phyloP scores from a whole-genome alignment of 2,888 invertebrate genomes.

The Nomada fabriciana region DNA sequence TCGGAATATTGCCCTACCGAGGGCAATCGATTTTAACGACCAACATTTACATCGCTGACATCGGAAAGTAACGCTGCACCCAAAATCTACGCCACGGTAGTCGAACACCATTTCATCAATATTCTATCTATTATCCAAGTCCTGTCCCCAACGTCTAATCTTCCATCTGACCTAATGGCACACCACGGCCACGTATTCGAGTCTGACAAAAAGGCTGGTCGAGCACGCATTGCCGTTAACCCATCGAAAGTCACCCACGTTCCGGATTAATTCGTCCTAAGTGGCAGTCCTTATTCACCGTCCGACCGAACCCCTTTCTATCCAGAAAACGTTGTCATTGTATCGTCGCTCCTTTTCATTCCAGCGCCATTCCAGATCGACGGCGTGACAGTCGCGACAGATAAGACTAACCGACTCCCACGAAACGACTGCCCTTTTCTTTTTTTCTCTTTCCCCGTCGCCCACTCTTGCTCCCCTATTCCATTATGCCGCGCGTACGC shows the following conservation, averaged over 20 bases:
- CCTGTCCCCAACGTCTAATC: slow-evolving; percentile 19
- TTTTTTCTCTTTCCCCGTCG: slow-evolving; percentile 14
- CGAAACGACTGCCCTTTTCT: slow-evolving; percentile 52
- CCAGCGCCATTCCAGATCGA: slow-evolving; percentile 44
- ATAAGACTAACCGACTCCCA: slow-evolving; percentile 55
- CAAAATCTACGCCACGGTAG: too few species aligned
- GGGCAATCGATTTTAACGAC: too few species aligned
- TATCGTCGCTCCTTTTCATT: slow-evolving; percentile 55
- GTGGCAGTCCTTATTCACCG: slow-evolving; percentile 6
- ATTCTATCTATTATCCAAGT: too few species aligned
- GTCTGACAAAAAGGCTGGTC: background rate
- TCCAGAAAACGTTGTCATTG: slow-evolving; percentile 47
- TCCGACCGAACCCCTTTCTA: slow-evolving; percentile 3
- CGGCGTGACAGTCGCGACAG: slow-evolving; percentile 44
- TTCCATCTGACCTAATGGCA: slow-evolving; percentile 21
- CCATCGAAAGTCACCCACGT: slow-evolving; percentile 35
- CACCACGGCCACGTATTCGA: background rate
- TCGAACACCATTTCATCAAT: too few species aligned
- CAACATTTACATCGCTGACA: too few species aligned
- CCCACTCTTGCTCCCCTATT: slow-evolving; percentile 55
- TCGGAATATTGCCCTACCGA: too few species aligned
- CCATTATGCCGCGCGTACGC: slow-evolving; percentile 55
- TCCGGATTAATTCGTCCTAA: slow-evolving; percentile 54
- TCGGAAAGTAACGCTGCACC: too few species aligned
- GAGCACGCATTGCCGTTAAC: background rate